Percentiles rank a stretch among this genome's conserved stretches.
These are phyloP conservation scores for Catostomus latipinnis DNA, from an alignment of 2,797 vertebrate species.

Conservation along the genomic window DNA sequence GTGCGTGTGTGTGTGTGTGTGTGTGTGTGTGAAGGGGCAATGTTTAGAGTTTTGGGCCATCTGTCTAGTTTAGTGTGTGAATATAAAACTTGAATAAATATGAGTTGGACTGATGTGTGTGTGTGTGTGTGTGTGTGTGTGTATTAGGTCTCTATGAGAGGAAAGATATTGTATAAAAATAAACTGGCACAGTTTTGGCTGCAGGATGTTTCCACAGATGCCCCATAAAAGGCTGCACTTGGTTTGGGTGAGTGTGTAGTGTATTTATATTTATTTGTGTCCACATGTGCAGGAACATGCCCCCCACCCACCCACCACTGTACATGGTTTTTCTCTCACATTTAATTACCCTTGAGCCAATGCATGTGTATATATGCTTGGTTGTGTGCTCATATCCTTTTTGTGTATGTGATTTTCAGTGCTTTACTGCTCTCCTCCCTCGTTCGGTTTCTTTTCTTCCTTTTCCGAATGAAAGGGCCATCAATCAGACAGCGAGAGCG, in stretches of 20 bases:
- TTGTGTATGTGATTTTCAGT: slow-evolving; percentile 64
- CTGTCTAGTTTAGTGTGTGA: too few species aligned
- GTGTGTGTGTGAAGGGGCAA: too few species aligned
- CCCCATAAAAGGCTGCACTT: not conserved
- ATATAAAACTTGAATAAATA: too few species aligned
- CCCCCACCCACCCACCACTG: not conserved
- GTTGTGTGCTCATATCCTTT: slow-evolving; percentile 42
- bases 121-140: not conserved
- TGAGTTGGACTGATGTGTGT: too few species aligned
- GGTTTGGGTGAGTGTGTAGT: too few species aligned
- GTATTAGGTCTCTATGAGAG: not conserved
- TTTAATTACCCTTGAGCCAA: slow-evolving; percentile 34
- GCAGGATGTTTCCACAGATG: not conserved
- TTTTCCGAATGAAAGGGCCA: slow-evolving; percentile 78
- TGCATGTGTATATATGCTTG: slow-evolving; percentile 2
- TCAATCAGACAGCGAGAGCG: slow-evolving; percentile 73
- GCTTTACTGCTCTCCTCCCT: slow-evolving; percentile 44
- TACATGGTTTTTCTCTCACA: slow-evolving; percentile 1
- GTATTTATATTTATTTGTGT: too few species aligned
- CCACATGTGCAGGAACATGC: too few species aligned
- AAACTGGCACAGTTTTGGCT: not conserved
- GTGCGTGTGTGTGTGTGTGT: too few species aligned
- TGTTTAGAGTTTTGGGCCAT: too few species aligned
- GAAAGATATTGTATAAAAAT: too few species aligned
- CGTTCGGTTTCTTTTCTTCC: slow-evolving; percentile 68